Evolutionary conservation across 2,113 vertebrate genomes (phyloP).

Genomic region (Hydrochoerus hydrochaeris): DNA sequence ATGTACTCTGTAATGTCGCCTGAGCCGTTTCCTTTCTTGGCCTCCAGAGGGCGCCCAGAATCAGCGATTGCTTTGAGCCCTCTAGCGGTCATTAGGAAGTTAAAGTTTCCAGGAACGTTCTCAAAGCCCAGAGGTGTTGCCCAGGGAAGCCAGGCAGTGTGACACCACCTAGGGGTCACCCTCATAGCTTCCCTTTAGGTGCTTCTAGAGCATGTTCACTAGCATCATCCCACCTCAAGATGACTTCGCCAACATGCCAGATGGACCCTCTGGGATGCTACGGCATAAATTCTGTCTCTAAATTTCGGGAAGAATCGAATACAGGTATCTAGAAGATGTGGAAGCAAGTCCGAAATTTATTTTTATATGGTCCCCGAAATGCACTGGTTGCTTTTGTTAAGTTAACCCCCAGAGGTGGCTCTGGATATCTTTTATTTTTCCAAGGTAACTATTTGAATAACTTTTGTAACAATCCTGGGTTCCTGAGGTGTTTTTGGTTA

Average conservation of each 20-base stretch:
- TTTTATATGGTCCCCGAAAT: conserved; percentile 35
- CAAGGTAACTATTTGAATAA: conserved; percentile 56
- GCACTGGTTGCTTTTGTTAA: conserved; percentile 6
- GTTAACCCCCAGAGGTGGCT: conserved; percentile 37
- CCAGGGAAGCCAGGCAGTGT: conserved; percentile 52
- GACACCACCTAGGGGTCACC: conserved; percentile 51
- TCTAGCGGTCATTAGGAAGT: not conserved
- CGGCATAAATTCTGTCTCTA: not conserved
- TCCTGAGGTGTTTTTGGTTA: not conserved
- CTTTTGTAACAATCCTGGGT: not conserved
- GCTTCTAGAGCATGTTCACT: not conserved
- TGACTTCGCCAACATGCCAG: conserved; percentile 5
- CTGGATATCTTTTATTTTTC: conserved; percentile 13
- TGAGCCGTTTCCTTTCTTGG: not conserved
- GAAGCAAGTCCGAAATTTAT: conserved; percentile 38
- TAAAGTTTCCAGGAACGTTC: conserved; percentile 51
- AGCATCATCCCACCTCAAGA: not conserved
- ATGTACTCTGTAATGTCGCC: rapidly evolving
- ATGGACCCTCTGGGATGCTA: not conserved
- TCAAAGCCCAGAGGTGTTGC: conserved; percentile 4
- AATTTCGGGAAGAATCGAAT: conserved; percentile 43
- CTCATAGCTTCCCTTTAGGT: not conserved
- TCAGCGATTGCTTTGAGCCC: not conserved
- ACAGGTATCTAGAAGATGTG: conserved; percentile 56
- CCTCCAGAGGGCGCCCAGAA: conserved; percentile 4